Percentiles rank a stretch among this genome's conserved stretches.
Conservation (phyloP, 2,113 vertebrate genomes). For the Mystacornis crossleyi region DNA sequence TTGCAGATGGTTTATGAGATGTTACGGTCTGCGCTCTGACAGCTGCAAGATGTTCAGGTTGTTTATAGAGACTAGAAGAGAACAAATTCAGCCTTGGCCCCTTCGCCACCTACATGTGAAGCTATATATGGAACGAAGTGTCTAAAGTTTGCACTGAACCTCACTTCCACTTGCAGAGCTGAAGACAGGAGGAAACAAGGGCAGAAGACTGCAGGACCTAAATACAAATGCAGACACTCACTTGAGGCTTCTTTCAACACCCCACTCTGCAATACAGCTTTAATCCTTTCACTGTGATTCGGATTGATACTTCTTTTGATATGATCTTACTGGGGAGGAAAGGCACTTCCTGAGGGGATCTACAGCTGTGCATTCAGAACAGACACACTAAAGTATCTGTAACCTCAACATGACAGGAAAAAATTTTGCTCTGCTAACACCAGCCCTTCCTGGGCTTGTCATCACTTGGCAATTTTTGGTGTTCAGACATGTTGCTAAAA, state of each 20-base stretch:
- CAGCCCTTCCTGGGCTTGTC: neutral
- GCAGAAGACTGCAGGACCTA: neutral
- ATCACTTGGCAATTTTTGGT: neutral
- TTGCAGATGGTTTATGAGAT: neutral
- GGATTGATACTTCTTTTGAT: neutral
- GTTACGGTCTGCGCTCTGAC: neutral
- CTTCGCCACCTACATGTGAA: neutral
- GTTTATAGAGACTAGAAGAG: neutral
- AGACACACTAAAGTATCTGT: neutral
- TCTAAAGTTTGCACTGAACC: neutral
- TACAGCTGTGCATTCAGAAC: neutral
- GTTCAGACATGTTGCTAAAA: neutral
- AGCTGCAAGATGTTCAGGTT: neutral
- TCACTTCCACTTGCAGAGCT: neutral
- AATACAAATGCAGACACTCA: accelerated
- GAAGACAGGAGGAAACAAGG: neutral
- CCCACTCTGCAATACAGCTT: neutral
- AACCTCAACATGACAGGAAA: neutral
- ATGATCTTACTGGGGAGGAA: neutral
- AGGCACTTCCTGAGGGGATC: neutral
- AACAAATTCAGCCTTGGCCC: neutral
- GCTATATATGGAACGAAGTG: neutral
- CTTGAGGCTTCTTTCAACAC: neutral
- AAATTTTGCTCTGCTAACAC: neutral
- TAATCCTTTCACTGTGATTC: neutral